Percentiles rank a stretch among this genome's conserved stretches.
These are phyloP conservation scores for Rhinoraja longicauda DNA, from an alignment of 2,797 vertebrate genomes.

Conservation along the genomic window DNA sequence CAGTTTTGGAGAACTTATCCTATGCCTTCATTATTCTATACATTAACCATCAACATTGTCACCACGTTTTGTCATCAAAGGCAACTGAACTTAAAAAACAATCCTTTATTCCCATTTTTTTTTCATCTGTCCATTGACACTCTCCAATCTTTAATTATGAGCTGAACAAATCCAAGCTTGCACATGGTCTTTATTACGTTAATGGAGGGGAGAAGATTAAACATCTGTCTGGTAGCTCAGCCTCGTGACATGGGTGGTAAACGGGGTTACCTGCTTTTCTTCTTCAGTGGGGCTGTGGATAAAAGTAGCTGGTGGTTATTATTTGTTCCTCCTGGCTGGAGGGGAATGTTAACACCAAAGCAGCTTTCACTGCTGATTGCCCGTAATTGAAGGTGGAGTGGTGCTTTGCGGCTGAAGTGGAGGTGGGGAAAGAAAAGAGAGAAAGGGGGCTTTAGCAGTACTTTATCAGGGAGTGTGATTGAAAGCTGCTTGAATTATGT, in stretches of 20 bases:
- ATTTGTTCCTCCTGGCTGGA: slow-evolving; percentile 29
- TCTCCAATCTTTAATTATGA: neutral
- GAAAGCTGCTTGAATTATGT: neutral
- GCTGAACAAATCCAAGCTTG: no score
- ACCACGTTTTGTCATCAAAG: neutral
- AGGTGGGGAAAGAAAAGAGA: slow-evolving; percentile 7
- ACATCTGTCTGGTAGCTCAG: neutral
- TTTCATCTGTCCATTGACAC: neutral
- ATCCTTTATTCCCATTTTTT: neutral
- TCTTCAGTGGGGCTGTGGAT: neutral
- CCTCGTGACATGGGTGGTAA: slow-evolving; percentile 15
- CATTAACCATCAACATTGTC: neutral
- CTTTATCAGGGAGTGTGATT: slow-evolving; percentile 15
- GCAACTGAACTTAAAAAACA: neutral
- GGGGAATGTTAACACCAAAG: slow-evolving; percentile 27
- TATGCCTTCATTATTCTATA: neutral
- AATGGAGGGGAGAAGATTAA: slow-evolving; percentile 17
- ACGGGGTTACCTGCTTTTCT: slow-evolving; percentile 31
- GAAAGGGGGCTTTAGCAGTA: neutral
- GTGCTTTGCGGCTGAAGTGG: slow-evolving; percentile 25
- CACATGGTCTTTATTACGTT: neutral
- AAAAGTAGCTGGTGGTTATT: slow-evolving; percentile 12
- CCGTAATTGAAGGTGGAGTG: slow-evolving; percentile 32
- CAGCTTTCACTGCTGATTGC: slow-evolving; percentile 10
- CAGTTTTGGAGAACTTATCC: neutral